Conservation (phyloP, 2,113 vertebrate genomes). For the Sinocyclocheilus anophthalmus region DNA sequence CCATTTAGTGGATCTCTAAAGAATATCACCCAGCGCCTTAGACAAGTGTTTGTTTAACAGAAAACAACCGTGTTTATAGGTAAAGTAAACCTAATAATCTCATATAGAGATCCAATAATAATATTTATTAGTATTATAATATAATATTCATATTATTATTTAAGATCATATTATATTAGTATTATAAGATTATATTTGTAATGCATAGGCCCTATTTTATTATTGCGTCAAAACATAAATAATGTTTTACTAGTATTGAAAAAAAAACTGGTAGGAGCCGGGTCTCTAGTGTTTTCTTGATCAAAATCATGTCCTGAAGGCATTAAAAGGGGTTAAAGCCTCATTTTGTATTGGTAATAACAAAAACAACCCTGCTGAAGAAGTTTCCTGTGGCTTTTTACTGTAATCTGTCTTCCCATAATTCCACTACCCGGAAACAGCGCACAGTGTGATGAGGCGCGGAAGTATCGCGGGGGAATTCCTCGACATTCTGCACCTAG, state of each 20-base stretch:
- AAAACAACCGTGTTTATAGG: too few relatives aligned
- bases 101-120: too few relatives aligned
- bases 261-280: background rate
- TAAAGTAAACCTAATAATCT: too few relatives aligned
- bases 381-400: background rate
- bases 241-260: too few relatives aligned
- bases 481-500: slow-evolving; percentile 43
- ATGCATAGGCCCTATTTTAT: background rate
- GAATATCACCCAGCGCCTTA: too few relatives aligned
- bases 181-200: too few relatives aligned
- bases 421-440: slow-evolving; percentile 22
- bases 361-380: too few relatives aligned
- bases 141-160: too few relatives aligned
- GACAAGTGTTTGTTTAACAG: too few relatives aligned
- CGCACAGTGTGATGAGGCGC: slow-evolving; percentile 51
- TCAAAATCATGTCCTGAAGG: background rate
- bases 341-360: background rate
- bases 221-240: background rate
- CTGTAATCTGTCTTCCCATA: slow-evolving; percentile 7
- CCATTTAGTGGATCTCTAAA: too few relatives aligned
- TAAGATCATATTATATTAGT: too few relatives aligned
- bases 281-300: background rate
- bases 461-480: slow-evolving; percentile 72
- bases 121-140: too few relatives aligned
- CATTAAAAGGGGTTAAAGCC: background rate